phyloP scores from a whole-genome alignment of 2,888 invertebrate genomes.

The Clusia tigrina region DNA sequence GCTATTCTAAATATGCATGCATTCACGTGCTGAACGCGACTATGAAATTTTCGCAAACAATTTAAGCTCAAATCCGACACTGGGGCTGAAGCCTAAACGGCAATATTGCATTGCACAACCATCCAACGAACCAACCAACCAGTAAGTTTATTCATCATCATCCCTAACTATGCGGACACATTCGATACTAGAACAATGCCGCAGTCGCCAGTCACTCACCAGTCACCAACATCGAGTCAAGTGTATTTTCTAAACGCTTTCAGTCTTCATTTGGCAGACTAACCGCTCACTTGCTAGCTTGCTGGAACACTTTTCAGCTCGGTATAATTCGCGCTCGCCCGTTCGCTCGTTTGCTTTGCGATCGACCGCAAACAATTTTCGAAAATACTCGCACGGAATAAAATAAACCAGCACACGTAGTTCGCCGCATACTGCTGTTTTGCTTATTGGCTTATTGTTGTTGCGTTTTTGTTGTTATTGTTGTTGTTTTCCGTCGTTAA shows the following conservation, averaged over 20 bases:
- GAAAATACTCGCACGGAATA: not conserved
- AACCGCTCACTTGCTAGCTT: constrained; percentile 34
- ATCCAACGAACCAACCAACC: not conserved
- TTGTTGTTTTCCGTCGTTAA: constrained; percentile 14
- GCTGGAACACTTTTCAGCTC: not conserved
- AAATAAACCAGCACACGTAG: no score
- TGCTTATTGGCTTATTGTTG: no score
- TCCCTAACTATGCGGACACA: not conserved
- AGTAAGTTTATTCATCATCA: not conserved
- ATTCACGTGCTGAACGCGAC: no score
- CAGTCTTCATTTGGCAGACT: constrained; percentile 57
- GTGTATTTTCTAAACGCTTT: constrained; percentile 26
- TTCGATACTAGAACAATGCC: not conserved
- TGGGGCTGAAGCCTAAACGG: no score
- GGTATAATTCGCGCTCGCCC: not conserved
- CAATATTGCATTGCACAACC: not conserved
- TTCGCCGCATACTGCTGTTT: no score
- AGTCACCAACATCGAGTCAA: not conserved
- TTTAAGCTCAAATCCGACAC: not conserved
- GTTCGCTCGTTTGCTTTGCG: not conserved
- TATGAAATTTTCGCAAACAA: no score
- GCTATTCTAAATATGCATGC: no score
- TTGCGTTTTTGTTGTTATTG: no score
- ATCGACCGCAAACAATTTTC: not conserved
- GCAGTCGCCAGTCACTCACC: not conserved